phyloP scores from a whole-genome alignment of 2,113 vertebrate species.

The Capra hircus region DNA sequence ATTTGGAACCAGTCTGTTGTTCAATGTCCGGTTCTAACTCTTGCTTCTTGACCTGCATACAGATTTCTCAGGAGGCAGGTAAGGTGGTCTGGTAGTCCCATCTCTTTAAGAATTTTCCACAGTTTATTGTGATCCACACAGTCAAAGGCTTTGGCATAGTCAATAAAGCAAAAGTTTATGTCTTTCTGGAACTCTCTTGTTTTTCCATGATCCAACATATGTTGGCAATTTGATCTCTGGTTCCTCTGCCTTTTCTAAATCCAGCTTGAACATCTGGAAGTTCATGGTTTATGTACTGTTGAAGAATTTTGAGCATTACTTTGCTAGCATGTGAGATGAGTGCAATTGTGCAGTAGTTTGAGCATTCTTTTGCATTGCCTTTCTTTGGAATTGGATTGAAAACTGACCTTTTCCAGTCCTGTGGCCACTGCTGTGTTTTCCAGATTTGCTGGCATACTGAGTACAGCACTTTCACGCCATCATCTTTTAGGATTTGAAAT shows the following conservation, averaged over 20 bases:
- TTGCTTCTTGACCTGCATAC: background rate
- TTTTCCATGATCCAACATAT: background rate
- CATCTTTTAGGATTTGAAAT: background rate
- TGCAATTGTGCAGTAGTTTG: background rate
- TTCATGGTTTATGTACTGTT: background rate
- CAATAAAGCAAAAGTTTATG: background rate
- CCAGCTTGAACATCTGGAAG: background rate
- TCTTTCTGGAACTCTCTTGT: background rate
- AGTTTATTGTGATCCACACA: background rate
- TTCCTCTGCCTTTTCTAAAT: background rate
- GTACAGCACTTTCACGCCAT: background rate
- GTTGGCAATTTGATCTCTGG: background rate
- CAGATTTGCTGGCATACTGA: background rate
- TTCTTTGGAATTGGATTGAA: background rate
- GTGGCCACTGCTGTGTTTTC: background rate
- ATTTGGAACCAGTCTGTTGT: background rate
- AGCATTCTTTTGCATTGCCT: background rate
- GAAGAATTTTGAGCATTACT: background rate
- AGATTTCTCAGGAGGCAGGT: background rate
- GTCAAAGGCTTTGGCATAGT: background rate
- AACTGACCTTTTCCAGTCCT: background rate
- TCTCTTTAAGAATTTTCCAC: background rate
- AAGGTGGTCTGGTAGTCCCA: background rate
- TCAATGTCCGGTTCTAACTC: background rate
- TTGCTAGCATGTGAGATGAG: background rate